Evolutionary conservation across 1,140 invertebrate genomes (phyloP).

Genomic region (Grapholita molesta): DNA sequence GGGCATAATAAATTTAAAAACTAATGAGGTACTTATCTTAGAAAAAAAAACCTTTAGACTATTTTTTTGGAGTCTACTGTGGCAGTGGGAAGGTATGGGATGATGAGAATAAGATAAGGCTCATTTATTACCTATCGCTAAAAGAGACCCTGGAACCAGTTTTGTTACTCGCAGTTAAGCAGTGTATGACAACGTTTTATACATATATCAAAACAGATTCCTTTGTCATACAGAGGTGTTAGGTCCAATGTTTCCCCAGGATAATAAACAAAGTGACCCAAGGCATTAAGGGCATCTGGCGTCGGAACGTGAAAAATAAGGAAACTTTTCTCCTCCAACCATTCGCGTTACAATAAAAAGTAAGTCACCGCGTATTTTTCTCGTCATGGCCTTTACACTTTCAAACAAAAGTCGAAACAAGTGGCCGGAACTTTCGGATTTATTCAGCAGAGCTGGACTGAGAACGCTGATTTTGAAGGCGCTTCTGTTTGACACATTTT

Average conservation of each 20-base stretch:
- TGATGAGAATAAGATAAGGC: too few species aligned
- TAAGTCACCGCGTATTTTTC: conserved; percentile 30
- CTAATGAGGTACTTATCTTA: too few species aligned
- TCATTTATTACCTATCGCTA: too few species aligned
- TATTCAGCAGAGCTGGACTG: conserved; percentile 10
- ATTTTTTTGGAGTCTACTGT: too few species aligned
- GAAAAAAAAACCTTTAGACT: too few species aligned
- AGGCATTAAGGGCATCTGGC: conserved; percentile 42
- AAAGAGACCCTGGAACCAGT: neutral
- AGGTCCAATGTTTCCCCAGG: neutral
- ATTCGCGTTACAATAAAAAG: conserved; percentile 44
- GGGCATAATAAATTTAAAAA: too few species aligned
- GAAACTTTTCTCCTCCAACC: conserved; percentile 32
- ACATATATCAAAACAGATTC: conserved; percentile 12
- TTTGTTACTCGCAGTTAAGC: neutral
- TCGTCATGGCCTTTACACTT: conserved; percentile 27
- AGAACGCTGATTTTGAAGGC: conserved; percentile 6
- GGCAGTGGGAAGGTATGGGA: too few species aligned
- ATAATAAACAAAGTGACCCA: conserved; percentile 35
- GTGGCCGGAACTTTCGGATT: conserved; percentile 22
- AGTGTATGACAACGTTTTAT: neutral
- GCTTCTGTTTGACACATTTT: conserved; percentile 11
- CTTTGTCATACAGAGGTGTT: conserved; percentile 12
- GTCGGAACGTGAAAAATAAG: conserved; percentile 45
- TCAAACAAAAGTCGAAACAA: conserved; percentile 36